These are phyloP conservation scores for Ceyx cyanopectus DNA, from an alignment of 2,113 vertebrate species.

Conservation along the genomic window DNA sequence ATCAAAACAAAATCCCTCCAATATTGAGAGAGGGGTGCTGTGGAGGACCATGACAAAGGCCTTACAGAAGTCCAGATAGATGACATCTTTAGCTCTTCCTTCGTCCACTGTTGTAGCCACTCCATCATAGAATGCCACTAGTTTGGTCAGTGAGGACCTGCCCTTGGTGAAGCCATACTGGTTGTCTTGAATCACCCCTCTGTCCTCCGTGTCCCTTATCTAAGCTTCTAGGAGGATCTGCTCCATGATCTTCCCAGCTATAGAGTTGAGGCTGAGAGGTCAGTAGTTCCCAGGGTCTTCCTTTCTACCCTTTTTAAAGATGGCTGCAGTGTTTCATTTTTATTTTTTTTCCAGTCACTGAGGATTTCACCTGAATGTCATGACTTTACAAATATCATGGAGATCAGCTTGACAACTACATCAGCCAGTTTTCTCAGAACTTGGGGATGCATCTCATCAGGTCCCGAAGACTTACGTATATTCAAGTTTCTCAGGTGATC, in stretches of 20 bases:
- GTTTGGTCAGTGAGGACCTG: background rate
- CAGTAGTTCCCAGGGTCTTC: rapidly evolving
- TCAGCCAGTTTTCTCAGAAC: background rate
- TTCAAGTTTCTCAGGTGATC: background rate
- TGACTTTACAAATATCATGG: background rate
- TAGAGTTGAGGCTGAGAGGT: background rate
- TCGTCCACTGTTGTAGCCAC: background rate
- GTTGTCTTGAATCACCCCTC: background rate
- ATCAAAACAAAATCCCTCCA: background rate
- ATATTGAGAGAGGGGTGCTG: background rate
- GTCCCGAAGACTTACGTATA: rapidly evolving
- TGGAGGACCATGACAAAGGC: background rate
- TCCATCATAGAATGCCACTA: background rate
- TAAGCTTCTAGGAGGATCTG: background rate
- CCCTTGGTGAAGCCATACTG: background rate
- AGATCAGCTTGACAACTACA: background rate
- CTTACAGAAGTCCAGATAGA: background rate
- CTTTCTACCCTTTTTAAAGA: background rate
- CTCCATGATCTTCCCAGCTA: background rate
- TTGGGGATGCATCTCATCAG: background rate
- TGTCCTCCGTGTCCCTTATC: background rate
- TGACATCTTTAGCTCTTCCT: background rate
- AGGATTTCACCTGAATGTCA: background rate
- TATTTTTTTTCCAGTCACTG: background rate
- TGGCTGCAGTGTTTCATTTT: background rate